Percentiles rank a stretch among this genome's conserved stretches.
Evolutionary conservation across 1,140 invertebrate genomes (phyloP).

Genomic region (Drosophila asahinai): DNA sequence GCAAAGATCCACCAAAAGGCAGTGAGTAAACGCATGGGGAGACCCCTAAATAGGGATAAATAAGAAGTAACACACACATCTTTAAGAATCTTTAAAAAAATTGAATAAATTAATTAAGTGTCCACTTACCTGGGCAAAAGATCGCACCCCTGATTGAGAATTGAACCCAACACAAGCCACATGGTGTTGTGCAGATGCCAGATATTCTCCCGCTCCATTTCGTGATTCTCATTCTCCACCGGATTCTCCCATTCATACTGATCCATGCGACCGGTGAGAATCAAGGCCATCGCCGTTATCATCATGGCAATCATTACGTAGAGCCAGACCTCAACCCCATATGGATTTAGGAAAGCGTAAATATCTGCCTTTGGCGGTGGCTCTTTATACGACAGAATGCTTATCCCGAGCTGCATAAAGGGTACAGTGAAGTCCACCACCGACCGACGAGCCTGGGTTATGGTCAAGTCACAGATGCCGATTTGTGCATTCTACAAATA

Average conservation of each 20-base stretch:
- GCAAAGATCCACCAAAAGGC: slow-evolving; percentile 98
- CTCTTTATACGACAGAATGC: slow-evolving; percentile 94
- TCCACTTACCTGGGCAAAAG: slow-evolving; percentile 90
- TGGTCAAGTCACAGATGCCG: slow-evolving; percentile 95
- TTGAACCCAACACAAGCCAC: slow-evolving; percentile 92
- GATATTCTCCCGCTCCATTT: slow-evolving; percentile 91
- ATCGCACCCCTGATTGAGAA: slow-evolving; percentile 92
- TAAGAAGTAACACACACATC: no score
- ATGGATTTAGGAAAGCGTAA: slow-evolving; percentile 95
- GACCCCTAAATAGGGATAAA: slow-evolving; percentile 86
- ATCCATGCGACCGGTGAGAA: slow-evolving; percentile 93
- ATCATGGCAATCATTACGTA: slow-evolving; percentile 96
- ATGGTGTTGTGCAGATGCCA: slow-evolving; percentile 91
- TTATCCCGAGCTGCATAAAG: slow-evolving; percentile 95
- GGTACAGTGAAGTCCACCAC: slow-evolving; percentile 96
- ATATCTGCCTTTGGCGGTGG: slow-evolving; percentile 94
- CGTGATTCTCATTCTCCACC: slow-evolving; percentile 89
- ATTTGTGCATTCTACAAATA: slow-evolving; percentile 92
- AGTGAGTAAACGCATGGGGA: slow-evolving; percentile 92
- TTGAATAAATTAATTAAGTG: no score
- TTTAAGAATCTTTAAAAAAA: no score
- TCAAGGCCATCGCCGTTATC: slow-evolving; percentile 95
- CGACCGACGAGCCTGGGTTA: slow-evolving; percentile 92
- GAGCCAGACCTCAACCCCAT: slow-evolving; percentile 97
- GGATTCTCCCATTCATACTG: slow-evolving; percentile 92